Evolutionary conservation across 2,888 invertebrate genomes (phyloP), one percentile per base, ranked within the genome.

Genomic region (Schizotus pectinicornis): DNA sequence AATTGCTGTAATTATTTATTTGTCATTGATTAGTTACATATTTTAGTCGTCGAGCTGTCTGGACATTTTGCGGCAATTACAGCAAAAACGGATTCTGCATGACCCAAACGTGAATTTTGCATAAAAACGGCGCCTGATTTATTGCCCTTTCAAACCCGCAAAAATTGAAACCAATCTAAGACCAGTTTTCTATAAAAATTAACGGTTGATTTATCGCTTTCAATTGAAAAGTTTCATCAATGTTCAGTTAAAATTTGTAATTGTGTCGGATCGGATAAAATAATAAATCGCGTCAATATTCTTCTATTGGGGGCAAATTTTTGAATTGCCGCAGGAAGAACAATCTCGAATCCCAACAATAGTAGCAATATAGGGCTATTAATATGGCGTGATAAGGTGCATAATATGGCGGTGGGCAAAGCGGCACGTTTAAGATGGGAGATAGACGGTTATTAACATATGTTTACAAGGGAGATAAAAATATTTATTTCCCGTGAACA

Each of bases 1-100:
- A 61, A 59, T 63, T 61, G 57, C 60, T 30, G 53, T 43, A 38
- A 62, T 62, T 60, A 57, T 55, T 62, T 58, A 60, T 56, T 56
- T 56, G 37, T 37, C 55, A 54, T 56, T 56, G 49, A 56, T 56
- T 48, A 49, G 43, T 56, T 49, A 31, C 55, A 49, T 47, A 47
- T 48, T 56, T 49, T 38, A 38, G 34, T 42, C 22, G 37, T 22
- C 7, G 22, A 31, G 46, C 12, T 39, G n/a, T 47, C 38, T 34
- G 22, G 35, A 42, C 35, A 13, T 35, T 42, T 22, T 11, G 11
- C 13, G 6, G 34, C 43, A 56, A 56, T 45, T 45, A 51, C 50
- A 56, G 38, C 34, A 45, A 56, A 56, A 56, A 43, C 36, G 36
- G 42, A 37, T 56, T 8, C 33, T 43, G 3, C n/a, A n/a, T n/a